Evolutionary conservation across 2,888 invertebrate species (phyloP), one percentile per base, ranked within the genome.

Genomic region (Orthosia incerta): DNA sequence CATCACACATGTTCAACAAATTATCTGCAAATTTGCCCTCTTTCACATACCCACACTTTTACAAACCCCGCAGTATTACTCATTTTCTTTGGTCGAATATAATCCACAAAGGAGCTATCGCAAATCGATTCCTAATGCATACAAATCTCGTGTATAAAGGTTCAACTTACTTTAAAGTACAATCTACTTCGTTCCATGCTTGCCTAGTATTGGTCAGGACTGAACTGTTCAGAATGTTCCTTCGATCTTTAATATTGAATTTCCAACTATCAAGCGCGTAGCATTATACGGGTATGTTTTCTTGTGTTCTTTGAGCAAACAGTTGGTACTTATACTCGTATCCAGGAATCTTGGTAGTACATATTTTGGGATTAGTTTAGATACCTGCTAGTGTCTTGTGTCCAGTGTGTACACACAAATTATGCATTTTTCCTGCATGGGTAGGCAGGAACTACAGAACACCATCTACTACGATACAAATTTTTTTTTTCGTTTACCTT

Each of bases 61-160:
- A 64, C 2, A 26, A 18, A 76, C 53, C 16, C 7, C 7, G n/a
- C 20, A 5, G 31, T 39, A 39, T 9, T 39, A 18, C 18, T 18
- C 11, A 39, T 50, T 23, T 48, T 23, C 5, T 46, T 69, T 57
- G 11, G 16, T 1, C 31, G 51, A 18, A 13, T 46, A 26, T n/a
- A 55, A 55, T 18, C 23, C 13, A 23, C 71, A 48, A 23, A 46
- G 13, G 16, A 70, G 48, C 46, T 16, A 46, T n/a, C 7, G 16
- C 39, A 46, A 53, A 74, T 71, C 12, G 79, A 71, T 71, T 71
- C 2, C 53, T 39, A 48, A 71, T 71, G 59, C 72, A 79, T 39
- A 20, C 53, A 60, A 53, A 60, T 71, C 13, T 39, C n/a, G 23
- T 39, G 39, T 60, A 18, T 31, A 7, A 45, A 51, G 11, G 16